A percentile compares a stretch with the other conserved stretches of the same genome.
Conservation (phyloP, 2,888 invertebrate species). For the Euplagia quadripunctaria region DNA sequence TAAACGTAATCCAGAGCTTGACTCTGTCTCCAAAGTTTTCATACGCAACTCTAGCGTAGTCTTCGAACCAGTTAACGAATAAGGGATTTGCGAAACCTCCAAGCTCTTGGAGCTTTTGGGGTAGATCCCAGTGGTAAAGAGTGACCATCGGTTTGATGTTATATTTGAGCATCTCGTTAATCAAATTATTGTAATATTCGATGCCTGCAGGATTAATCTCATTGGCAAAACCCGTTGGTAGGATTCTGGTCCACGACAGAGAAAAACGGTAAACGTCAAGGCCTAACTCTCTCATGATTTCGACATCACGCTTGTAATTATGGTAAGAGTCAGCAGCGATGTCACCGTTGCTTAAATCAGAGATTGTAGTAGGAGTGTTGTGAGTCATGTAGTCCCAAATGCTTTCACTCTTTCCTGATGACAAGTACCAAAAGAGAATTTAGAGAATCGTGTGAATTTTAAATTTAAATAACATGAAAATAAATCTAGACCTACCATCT, state of each 20-base stretch:
- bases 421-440: not conserved
- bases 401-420: constrained; percentile 62
- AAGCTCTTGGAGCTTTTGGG: constrained; percentile 81
- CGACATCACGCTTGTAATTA: constrained; percentile 85
- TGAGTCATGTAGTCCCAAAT: constrained; percentile 68
- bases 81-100: constrained; percentile 83
- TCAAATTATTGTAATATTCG: constrained; percentile 88
- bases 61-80: constrained; percentile 77
- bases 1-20: constrained; percentile 87
- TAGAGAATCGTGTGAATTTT: not conserved
- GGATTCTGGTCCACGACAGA: constrained; percentile 88
- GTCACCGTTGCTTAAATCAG: constrained; percentile 82
- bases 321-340: constrained; percentile 87
- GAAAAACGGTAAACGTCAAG: constrained; percentile 85
- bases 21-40: constrained; percentile 81
- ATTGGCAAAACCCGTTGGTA: constrained; percentile 85
- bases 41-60: constrained; percentile 78
- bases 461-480: not conserved
- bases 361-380: constrained; percentile 54
- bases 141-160: constrained; percentile 88
- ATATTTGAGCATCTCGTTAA: constrained; percentile 87
- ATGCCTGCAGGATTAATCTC: constrained; percentile 87
- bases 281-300: constrained; percentile 75
- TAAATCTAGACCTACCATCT: constrained; percentile 11
- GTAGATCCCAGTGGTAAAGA: constrained; percentile 86